Evolutionary conservation across 2,797 vertebrate species (phyloP).

Genomic region (Falco naumanni): DNA sequence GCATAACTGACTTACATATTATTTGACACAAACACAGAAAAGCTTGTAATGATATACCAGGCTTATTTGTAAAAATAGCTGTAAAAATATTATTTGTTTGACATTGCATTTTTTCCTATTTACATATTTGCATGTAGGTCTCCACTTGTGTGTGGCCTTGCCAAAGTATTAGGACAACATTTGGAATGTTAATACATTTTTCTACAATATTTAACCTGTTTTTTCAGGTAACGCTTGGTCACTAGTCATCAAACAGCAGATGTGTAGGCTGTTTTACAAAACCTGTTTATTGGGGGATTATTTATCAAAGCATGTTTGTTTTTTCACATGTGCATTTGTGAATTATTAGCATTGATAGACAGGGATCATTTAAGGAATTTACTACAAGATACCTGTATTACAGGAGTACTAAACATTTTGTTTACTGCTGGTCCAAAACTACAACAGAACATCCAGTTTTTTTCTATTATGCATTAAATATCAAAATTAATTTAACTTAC

Average conservation of each 20-base stretch:
- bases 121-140: background rate
- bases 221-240: background rate
- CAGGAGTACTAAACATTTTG: background rate
- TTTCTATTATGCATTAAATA: background rate
- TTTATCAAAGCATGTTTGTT: background rate
- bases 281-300: background rate
- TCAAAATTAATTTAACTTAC: background rate
- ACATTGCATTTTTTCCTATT: background rate
- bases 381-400: background rate
- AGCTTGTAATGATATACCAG: background rate
- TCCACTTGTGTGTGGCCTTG: background rate
- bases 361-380: background rate
- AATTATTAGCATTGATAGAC: background rate
- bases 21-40: background rate
- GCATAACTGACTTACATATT: background rate
- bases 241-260: background rate
- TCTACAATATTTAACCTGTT: background rate
- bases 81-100: background rate
- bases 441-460: background rate
- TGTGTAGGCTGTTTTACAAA: background rate
- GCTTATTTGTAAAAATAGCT: background rate
- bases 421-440: background rate
- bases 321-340: background rate
- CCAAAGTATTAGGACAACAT: background rate
- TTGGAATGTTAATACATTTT: background rate